Conservation (phyloP, 64 coral and sea anemone genomes). For the Pocillopora damicornis region DNA sequence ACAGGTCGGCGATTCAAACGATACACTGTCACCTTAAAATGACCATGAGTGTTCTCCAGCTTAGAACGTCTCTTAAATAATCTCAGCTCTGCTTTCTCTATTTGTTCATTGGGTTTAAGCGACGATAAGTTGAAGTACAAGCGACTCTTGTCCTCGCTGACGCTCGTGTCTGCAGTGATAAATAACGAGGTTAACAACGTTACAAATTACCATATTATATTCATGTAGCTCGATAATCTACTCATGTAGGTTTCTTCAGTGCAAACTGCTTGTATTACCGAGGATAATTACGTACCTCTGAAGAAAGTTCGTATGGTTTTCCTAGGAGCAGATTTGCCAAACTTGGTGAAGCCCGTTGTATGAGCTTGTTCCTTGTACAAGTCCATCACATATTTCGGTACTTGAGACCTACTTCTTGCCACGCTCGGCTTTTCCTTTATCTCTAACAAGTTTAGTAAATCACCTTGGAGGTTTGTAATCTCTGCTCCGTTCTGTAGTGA, state of each 20-base stretch:
- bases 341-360: conserved; percentile 58
- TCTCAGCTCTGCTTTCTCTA: conserved; percentile 66
- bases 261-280: conserved; percentile 7
- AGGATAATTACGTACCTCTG: conserved; percentile 64
- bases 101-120: conserved; percentile 48
- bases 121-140: conserved; percentile 82
- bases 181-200: conserved; percentile 36
- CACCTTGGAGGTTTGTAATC: conserved; percentile 47
- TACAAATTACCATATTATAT: conserved; percentile 19
- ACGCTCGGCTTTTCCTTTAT: conserved; percentile 78
- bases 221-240: conserved; percentile 10
- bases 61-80: conserved; percentile 78
- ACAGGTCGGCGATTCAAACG: conserved; percentile 56
- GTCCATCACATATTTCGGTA: conserved; percentile 86
- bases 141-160: conserved; percentile 41
- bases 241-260: neutral
- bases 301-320: conserved; percentile 87
- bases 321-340: conserved; percentile 48
- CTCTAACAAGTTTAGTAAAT: conserved; percentile 79
- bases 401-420: conserved; percentile 65
- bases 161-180: conserved; percentile 14
- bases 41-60: conserved; percentile 13
- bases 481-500: conserved; percentile 49
- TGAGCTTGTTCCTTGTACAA: conserved; percentile 71
- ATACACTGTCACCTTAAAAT: conserved; percentile 68